These are phyloP conservation scores for Drosophila teissieri DNA, from an alignment of 1,140 invertebrate species.

Conservation along the genomic window DNA sequence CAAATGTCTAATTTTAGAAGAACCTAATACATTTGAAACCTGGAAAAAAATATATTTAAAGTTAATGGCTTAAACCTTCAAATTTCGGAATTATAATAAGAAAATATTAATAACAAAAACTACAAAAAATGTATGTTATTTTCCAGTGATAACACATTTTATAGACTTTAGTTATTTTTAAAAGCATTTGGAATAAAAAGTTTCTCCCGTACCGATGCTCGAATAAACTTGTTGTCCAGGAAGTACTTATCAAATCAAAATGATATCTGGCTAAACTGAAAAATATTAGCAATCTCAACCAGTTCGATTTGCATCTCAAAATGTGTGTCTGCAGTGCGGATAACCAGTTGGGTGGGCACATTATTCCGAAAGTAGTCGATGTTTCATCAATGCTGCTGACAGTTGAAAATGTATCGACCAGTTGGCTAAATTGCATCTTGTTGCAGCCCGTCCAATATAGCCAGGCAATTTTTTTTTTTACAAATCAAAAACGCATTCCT, in stretches of 20 bases:
- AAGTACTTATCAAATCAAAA: conserved; percentile 52
- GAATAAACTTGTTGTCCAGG: conserved; percentile 13
- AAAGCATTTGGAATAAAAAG: conserved; percentile 12
- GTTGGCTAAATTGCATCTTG: conserved; percentile 24
- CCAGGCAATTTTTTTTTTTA: conserved; percentile 21
- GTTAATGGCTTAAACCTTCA: too few species aligned
- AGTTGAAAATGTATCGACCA: conserved; percentile 34
- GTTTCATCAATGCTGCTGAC: conserved; percentile 34
- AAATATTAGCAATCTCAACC: conserved; percentile 38
- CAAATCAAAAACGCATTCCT: conserved; percentile 49
- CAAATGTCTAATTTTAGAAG: too few species aligned
- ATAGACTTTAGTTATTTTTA: background rate
- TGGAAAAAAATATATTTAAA: too few species aligned
- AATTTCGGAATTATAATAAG: too few species aligned
- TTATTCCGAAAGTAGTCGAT: conserved; percentile 29
- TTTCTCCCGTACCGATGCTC: background rate
- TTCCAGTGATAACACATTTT: too few species aligned
- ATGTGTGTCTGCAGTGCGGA: conserved; percentile 20
- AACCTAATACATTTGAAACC: too few species aligned
- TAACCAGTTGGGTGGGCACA: conserved; percentile 42
- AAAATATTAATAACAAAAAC: background rate
- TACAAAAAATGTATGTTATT: too few species aligned
- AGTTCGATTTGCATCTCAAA: conserved; percentile 53
- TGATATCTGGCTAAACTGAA: conserved; percentile 37
- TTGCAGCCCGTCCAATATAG: background rate